Evolutionary conservation across 2,113 vertebrate species (phyloP).

Genomic region (Mionectes macconnelli): DNA sequence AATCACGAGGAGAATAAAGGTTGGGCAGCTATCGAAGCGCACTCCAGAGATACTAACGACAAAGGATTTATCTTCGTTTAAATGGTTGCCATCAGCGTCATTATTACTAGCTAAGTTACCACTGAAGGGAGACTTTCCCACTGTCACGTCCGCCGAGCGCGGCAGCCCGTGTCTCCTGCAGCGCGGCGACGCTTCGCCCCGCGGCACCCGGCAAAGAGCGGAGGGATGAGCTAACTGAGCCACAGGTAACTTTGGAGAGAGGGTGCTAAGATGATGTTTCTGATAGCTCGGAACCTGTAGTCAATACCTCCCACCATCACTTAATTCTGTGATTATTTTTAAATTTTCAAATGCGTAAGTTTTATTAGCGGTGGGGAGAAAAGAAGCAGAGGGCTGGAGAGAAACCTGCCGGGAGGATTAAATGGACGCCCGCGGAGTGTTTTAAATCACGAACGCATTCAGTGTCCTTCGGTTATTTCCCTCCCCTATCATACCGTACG

Average conservation of each 20-base stretch:
- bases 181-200: neutral
- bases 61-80: slow-evolving; percentile 79
- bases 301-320: neutral
- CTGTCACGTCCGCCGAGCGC: neutral
- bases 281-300: neutral
- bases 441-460: slow-evolving; percentile 54
- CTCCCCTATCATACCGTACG: neutral
- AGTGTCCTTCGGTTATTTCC: slow-evolving; percentile 26
- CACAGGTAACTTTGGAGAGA: slow-evolving; percentile 60
- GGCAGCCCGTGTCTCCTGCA: slow-evolving; percentile 26
- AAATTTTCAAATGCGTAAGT: neutral
- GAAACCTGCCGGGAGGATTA: neutral
- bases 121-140: slow-evolving; percentile 57
- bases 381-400: neutral
- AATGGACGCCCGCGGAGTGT: neutral
- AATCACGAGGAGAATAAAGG: neutral
- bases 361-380: neutral
- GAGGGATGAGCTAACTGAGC: slow-evolving; percentile 25
- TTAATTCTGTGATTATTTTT: neutral
- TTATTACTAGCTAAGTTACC: slow-evolving; percentile 76
- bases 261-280: neutral
- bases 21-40: neutral
- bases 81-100: slow-evolving; percentile 78
- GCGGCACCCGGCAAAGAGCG: neutral
- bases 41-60: slow-evolving; percentile 51